Evolutionary conservation across 2,113 vertebrate genomes (phyloP).

Genomic region (Nesospiza acunhae): DNA sequence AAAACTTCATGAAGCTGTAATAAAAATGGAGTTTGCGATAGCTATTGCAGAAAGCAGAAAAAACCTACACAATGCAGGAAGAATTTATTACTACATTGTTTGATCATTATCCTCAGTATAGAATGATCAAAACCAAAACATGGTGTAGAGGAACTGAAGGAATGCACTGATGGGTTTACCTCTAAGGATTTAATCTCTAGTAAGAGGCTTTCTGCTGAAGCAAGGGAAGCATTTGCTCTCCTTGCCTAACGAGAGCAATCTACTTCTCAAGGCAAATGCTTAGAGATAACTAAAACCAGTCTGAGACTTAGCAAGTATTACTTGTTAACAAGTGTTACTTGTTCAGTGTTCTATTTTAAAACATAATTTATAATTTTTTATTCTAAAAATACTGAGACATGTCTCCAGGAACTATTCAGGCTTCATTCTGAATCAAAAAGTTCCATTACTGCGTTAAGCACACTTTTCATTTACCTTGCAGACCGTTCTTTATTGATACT

Average conservation of each 20-base stretch:
- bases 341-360: background rate
- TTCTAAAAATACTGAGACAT: background rate
- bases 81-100: background rate
- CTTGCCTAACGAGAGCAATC: background rate
- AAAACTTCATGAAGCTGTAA: background rate
- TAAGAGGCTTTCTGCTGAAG: background rate
- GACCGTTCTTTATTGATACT: background rate
- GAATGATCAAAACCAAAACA: background rate
- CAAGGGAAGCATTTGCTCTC: background rate
- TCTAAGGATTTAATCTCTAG: background rate
- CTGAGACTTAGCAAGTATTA: background rate
- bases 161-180: background rate
- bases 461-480: background rate
- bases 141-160: background rate
- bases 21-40: background rate
- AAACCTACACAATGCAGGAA: background rate
- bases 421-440: background rate
- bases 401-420: background rate
- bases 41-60: background rate
- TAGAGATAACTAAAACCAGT: background rate
- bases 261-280: background rate
- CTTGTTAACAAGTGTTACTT: background rate
- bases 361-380: background rate
- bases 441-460: background rate
- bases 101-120: background rate